phyloP scores from a whole-genome alignment of 2,113 vertebrate species.

The Scolopax mira region DNA sequence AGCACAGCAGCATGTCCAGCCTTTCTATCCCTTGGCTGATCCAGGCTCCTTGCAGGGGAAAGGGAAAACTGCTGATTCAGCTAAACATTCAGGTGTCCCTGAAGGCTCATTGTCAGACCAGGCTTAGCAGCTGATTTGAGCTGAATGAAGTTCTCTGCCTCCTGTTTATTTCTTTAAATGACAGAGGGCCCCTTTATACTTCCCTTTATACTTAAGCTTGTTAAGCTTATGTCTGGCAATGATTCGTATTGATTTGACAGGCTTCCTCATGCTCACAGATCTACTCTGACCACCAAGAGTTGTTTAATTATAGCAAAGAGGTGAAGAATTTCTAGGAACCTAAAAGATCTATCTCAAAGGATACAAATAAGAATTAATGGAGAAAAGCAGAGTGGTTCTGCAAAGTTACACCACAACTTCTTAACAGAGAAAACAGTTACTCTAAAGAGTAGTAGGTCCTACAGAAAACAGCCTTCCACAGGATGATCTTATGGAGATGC shows the following conservation, averaged over 20 bases:
- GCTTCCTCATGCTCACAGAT: background rate
- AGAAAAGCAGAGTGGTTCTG: background rate
- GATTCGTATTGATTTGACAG: conserved; percentile 16
- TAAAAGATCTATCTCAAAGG: background rate
- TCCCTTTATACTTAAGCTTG: conserved; percentile 30
- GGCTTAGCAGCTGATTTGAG: conserved; percentile 13
- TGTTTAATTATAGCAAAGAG: conserved; percentile 6
- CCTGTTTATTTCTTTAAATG: conserved; percentile 16
- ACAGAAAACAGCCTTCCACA: background rate
- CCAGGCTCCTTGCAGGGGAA: background rate
- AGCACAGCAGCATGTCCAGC: fast-evolving
- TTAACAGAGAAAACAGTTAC: background rate
- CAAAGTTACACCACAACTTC: background rate
- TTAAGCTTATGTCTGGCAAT: conserved; percentile 3
- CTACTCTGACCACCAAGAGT: background rate
- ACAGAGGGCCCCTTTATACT: background rate
- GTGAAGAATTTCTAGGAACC: background rate
- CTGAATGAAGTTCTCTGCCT: conserved; percentile 23
- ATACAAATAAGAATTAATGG: background rate
- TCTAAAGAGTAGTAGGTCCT: background rate
- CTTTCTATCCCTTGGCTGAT: background rate
- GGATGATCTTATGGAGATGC: background rate
- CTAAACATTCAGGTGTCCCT: background rate
- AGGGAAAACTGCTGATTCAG: background rate
- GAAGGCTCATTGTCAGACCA: background rate